Percentiles rank a stretch among this genome's conserved stretches.
phyloP scores from a whole-genome alignment of 2,888 invertebrate species.

The Sminthurides aquaticus region DNA sequence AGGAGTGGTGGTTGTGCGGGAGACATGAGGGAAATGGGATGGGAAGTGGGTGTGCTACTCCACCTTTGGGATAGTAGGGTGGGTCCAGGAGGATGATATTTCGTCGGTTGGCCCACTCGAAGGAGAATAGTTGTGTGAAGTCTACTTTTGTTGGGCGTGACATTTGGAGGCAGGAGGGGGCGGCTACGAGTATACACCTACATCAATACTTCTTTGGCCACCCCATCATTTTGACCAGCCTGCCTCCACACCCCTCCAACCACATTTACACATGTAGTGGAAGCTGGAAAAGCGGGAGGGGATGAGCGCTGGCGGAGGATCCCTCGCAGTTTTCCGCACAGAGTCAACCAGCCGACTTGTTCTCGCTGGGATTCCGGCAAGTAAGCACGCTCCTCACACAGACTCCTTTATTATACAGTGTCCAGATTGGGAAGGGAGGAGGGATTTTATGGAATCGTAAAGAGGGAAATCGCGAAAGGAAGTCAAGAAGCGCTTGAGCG shows the following conservation, averaged over 20 bases:
- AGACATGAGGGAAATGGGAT: constrained; percentile 41
- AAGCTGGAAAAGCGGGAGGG: too few relatives aligned
- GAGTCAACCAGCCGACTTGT: too few relatives aligned
- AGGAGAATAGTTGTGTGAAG: constrained; percentile 34
- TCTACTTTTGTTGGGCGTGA: constrained; percentile 43
- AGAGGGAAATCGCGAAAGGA: too few relatives aligned
- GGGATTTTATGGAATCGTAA: too few relatives aligned
- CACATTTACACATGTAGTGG: too few relatives aligned
- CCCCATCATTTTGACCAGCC: constrained; percentile 43
- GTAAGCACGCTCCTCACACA: too few relatives aligned
- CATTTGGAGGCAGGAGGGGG: constrained; percentile 40
- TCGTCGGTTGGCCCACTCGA: constrained; percentile 37
- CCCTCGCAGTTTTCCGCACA: too few relatives aligned
- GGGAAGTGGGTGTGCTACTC: constrained; percentile 42
- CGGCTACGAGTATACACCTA: constrained; percentile 40
- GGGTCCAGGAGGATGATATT: constrained; percentile 42
- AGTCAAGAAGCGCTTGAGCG: too few relatives aligned
- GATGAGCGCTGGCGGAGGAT: too few relatives aligned
- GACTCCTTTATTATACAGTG: too few relatives aligned
- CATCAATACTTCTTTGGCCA: constrained; percentile 43
- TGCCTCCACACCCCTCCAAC: constrained; percentile 38
- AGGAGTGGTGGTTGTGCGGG: background rate
- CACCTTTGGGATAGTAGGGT: constrained; percentile 43
- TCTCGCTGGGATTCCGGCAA: too few relatives aligned
- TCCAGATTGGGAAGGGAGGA: too few relatives aligned